A percentile compares a stretch with the other conserved stretches of the same genome.
Conservation (phyloP, 2,888 invertebrate genomes). For the Caenorhabditis zanzibari region DNA sequence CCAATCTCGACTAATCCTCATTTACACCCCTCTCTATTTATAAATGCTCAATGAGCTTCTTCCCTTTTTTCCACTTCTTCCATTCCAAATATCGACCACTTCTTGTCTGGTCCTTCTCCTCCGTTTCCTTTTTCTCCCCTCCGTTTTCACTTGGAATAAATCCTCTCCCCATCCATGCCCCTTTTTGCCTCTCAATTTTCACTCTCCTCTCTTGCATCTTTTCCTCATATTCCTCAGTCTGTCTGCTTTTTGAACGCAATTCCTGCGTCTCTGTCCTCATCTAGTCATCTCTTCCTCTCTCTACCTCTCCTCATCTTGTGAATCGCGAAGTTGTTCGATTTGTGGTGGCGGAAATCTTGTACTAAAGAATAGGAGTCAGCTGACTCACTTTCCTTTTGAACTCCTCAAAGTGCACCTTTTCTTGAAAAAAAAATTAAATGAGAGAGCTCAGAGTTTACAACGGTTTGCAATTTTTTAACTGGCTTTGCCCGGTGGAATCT, state of each 20-base stretch:
- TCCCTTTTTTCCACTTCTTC: neutral
- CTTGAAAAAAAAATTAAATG: slow-evolving; percentile 4
- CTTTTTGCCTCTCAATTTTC: slow-evolving; percentile 23
- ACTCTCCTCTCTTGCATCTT: slow-evolving; percentile 21
- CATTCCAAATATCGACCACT: slow-evolving; percentile 26
- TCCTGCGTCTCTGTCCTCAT: neutral
- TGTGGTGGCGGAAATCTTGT: slow-evolving; percentile 12
- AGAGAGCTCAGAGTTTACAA: slow-evolving; percentile 3
- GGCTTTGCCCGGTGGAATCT: neutral
- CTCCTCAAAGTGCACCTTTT: slow-evolving; percentile 11
- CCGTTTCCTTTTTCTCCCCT: slow-evolving; percentile 5
- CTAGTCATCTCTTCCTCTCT: slow-evolving; percentile 9
- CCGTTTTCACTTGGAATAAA: slow-evolving; percentile 11
- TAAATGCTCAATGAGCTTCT: slow-evolving; percentile 21
- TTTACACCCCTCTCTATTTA: neutral
- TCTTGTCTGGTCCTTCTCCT: slow-evolving; percentile 5
- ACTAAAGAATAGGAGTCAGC: slow-evolving; percentile 23
- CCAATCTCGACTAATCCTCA: neutral
- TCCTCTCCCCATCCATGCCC: slow-evolving; percentile 24
- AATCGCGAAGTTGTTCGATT: slow-evolving; percentile 36
- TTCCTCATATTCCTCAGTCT: slow-evolving; percentile 6
- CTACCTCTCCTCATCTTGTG: slow-evolving; percentile 30
- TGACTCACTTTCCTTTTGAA: slow-evolving; percentile 25
- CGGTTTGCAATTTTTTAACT: neutral
- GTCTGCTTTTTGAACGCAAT: slow-evolving; percentile 5